Evolutionary conservation across 2,797 vertebrate species (phyloP), one percentile per base, ranked within the genome.

Genomic region (Falco concolor): DNA sequence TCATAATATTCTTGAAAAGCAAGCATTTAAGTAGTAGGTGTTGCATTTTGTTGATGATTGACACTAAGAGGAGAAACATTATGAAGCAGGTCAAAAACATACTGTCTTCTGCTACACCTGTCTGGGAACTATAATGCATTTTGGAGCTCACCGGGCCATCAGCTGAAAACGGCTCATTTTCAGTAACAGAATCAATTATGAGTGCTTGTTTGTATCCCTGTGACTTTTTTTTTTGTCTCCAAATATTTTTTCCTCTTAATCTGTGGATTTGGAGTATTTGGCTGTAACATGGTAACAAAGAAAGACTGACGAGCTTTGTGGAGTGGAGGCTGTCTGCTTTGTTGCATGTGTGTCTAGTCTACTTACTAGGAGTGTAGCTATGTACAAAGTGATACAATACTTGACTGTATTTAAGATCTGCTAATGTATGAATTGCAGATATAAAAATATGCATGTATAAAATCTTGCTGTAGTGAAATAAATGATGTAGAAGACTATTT

Each of bases 401-500:
- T 52, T 45, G 44, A 3, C 30, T 54, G 19, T 34, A 3, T 59
- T 63, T 9, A 7, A 32, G 57, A n/a, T 2, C 77, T 63, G 4
- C 38, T 73, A 19, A 6, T 30, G 16, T 74, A 18, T 60, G 20
- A 78, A 21, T 13, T 83, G 47, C 52, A 80, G 34, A 54, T 49
- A 15, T 69, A 13, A 64, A 91, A 64, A 42, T 21, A 10, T 45
- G 36, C 22, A 12, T 47, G 21, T 54, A 20, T 36, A n/a, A 75
- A 38, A 15, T 54, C 30, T 70, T 75, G 10, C 42, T 61, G n/a
- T 38, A 70, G 34, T 80, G 50, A 32, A 54, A 28, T 34, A 22
- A 75, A 8, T 5, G 0, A 3, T 12, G 3, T 0, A 1, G 14
- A 78, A 56, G n/a, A 25, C 6, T 17, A 3, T 22, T 3, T 52